Conservation (phyloP, 2,797 vertebrate genomes). For the Parauchenoglanis ngamensis region DNA sequence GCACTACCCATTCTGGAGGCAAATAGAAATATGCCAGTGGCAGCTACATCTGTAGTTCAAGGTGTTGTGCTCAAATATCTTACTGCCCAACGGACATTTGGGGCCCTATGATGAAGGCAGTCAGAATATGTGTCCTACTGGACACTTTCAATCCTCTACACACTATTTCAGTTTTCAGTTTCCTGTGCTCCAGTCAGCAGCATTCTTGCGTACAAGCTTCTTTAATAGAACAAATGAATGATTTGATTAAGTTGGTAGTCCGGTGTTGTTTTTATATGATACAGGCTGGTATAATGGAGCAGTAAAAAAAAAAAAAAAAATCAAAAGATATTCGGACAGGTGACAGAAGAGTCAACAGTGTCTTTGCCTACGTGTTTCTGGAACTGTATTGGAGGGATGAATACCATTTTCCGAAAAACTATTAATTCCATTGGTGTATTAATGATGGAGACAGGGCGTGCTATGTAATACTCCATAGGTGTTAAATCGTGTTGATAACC, state of each 20-base stretch:
- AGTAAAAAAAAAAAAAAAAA: conserved; percentile 56
- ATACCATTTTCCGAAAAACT: not conserved
- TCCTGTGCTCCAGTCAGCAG: conserved; percentile 27
- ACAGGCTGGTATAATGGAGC: conserved; percentile 52
- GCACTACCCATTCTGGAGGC: conserved; percentile 39
- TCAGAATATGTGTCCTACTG: not conserved
- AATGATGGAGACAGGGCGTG: not conserved
- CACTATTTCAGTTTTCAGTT: not conserved
- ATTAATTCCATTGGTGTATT: not conserved
- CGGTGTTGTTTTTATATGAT: conserved; percentile 74
- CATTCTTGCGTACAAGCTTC: conserved; percentile 37
- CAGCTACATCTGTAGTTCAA: conserved; percentile 26
- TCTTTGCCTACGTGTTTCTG: not conserved
- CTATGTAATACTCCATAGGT: not conserved
- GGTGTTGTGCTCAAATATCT: conserved; percentile 7
- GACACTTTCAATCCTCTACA: not conserved
- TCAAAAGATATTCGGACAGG: not conserved
- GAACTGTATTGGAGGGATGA: not conserved
- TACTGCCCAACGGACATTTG: not conserved
- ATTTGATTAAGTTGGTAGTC: conserved; percentile 47
- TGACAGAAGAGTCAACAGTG: not conserved
- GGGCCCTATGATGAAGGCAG: not conserved
- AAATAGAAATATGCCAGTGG: conserved; percentile 15
- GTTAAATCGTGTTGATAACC: not conserved
- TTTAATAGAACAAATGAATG: conserved; percentile 61